Base-by-base conservation (phyloP, 2,888 invertebrate genomes). In the Iphiclides podalirius region DNA sequence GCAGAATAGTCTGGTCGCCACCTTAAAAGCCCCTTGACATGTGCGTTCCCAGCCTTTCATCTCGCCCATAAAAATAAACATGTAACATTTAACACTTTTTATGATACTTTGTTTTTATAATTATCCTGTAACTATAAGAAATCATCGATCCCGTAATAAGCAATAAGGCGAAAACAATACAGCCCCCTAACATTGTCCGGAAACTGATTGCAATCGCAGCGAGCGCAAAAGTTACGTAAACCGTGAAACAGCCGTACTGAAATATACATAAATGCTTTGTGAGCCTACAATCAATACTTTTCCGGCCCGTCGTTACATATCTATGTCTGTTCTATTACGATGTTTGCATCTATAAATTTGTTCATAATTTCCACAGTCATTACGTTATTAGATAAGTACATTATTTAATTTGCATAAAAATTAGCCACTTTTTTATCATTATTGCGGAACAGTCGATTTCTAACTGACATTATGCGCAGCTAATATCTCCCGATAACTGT, bases 181-280 rank as follows among this genome's bases (percentile, higher is more conserved):
- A 1, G 26, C 9, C 26, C 26, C 26, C 26, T 7, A 7, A 7
- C 20, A 42, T 42, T 37, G 31, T 14, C 42, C 28, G 11, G 37
- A 42, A 36, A 37, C 8, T 9, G 14, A 31, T 14, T 36, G 35
- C 28, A 12, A 13, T 36, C 16, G n/a, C 12, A 3, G 20, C 31
- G 3, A 36, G 35, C 37, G 41, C 41, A 31, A 37, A 42, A 31
- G 47, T 42, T 42, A 47, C 47, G 42, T 42, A 41, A 47, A 42
- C 40, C 16, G 17, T 47, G 31, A 36, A 47, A 47, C 41, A 20
- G 15, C 36, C 20, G 31, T 37, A 42, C 41, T 47, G n/a, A 48
- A 48, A 48, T 37, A 34, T 28, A 47, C 17, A 43, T 49, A 39
- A 43, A 48, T 34, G 38, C 26, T 34, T 43, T 48, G 33, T 37